phyloP scores from a whole-genome alignment of 2,113 vertebrate species.

The Amblyornis subalaris region DNA sequence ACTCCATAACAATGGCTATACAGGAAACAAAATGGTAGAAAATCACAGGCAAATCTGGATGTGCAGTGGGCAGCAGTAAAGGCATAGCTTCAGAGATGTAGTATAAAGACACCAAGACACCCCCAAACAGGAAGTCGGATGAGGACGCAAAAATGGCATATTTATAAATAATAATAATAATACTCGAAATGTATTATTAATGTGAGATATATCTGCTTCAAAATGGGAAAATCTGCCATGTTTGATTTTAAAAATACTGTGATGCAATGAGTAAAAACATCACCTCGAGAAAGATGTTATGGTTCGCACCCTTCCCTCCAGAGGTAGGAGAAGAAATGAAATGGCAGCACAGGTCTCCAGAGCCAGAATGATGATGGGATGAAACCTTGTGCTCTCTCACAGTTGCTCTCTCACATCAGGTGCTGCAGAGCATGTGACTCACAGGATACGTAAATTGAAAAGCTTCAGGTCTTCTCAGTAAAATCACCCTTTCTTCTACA shows the following conservation, averaged over 20 bases:
- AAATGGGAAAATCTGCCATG: not conserved
- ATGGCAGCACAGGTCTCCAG: not conserved
- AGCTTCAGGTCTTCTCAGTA: not conserved
- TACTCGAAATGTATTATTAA: not conserved
- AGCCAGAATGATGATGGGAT: not conserved
- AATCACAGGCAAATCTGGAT: not conserved
- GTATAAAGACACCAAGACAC: not conserved
- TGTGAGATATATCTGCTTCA: not conserved
- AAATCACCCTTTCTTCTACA: not conserved
- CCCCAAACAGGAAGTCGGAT: not conserved
- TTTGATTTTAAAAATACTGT: not conserved
- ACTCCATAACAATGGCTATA: not conserved
- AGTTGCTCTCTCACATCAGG: not conserved
- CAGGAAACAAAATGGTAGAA: not conserved
- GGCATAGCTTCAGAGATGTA: not conserved
- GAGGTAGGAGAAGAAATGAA: not conserved
- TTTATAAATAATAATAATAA: not conserved
- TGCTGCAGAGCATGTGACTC: not conserved
- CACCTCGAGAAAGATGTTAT: not conserved
- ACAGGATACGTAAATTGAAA: not conserved
- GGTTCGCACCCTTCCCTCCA: accelerated
- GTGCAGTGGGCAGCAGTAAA: not conserved
- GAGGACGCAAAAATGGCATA: not conserved
- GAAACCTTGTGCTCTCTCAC: not conserved
- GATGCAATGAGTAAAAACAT: not conserved